Conservation (phyloP, 1,140 invertebrate species). For the Globodera ellingtonae region DNA sequence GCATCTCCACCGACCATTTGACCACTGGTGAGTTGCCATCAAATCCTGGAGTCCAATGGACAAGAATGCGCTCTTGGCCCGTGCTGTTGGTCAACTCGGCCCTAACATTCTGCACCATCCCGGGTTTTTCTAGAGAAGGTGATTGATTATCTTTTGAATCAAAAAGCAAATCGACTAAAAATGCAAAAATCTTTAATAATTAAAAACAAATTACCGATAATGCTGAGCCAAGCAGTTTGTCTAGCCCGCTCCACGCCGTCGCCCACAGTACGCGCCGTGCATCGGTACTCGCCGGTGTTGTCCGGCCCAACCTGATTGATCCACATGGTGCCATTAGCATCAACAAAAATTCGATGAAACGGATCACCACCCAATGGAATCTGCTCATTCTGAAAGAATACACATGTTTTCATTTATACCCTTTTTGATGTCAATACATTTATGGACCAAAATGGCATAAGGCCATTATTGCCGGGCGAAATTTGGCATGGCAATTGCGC, state of each 20-base stretch:
- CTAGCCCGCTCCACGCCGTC: slow-evolving; percentile 51
- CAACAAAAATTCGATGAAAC: slow-evolving; percentile 46
- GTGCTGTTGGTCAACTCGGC: slow-evolving; percentile 72
- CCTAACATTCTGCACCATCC: slow-evolving; percentile 81
- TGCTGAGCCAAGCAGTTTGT: slow-evolving; percentile 46
- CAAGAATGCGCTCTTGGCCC: slow-evolving; percentile 73
- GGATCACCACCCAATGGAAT: slow-evolving; percentile 55
- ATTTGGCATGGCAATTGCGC: slow-evolving; percentile 62
- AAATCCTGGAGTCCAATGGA: slow-evolving; percentile 90
- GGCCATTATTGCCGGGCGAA: slow-evolving; percentile 35
- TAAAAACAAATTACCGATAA: slow-evolving; percentile 46
- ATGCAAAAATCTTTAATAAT: slow-evolving; percentile 11
- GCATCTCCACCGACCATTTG: slow-evolving; percentile 87
- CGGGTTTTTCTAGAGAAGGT: slow-evolving; percentile 78
- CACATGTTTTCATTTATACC: not conserved
- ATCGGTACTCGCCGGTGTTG: slow-evolving; percentile 61
- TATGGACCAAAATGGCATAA: slow-evolving; percentile 45
- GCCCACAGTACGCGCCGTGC: slow-evolving; percentile 37
- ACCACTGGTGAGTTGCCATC: slow-evolving; percentile 93
- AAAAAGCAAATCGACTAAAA: not conserved
- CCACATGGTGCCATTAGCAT: slow-evolving; percentile 54
- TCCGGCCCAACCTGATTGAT: slow-evolving; percentile 64
- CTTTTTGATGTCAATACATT: slow-evolving; percentile 52
- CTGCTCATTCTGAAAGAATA: slow-evolving; percentile 45
- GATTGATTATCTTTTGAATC: not conserved